Percentiles rank a stretch among this genome's conserved stretches.
Conservation (phyloP, 2,888 invertebrate species). For the Lochmaea crataegi region DNA sequence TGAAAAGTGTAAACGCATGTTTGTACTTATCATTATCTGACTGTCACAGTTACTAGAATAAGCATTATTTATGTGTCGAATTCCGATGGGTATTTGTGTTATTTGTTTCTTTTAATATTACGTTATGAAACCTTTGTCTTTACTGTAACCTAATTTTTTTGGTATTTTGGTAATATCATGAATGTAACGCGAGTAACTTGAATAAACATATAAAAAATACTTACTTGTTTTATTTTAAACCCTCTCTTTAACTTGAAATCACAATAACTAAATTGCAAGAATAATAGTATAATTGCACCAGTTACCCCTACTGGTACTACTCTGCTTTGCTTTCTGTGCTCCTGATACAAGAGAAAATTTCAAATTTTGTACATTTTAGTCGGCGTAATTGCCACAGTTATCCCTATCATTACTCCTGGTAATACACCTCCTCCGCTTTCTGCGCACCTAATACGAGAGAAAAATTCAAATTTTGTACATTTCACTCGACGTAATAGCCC, state of each 20-base stretch:
- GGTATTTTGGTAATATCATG: slow-evolving; percentile 27
- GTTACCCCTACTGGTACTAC: too few species aligned
- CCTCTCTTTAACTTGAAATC: not conserved
- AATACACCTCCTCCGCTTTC: too few species aligned
- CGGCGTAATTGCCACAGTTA: too few species aligned
- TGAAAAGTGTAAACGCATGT: not conserved
- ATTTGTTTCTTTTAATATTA: slow-evolving; percentile 19
- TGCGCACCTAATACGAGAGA: too few species aligned
- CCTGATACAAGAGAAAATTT: too few species aligned
- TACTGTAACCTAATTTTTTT: slow-evolving; percentile 8
- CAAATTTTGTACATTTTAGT: too few species aligned
- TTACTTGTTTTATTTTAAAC: not conserved
- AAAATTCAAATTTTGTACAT: too few species aligned
- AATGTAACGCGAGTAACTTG: slow-evolving; percentile 26
- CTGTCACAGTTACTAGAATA: slow-evolving; percentile 9
- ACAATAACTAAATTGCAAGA: too few species aligned
- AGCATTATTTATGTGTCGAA: not conserved
- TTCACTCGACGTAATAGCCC: too few species aligned
- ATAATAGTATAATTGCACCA: too few species aligned
- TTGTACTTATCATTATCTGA: not conserved
- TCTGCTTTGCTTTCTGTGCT: too few species aligned
- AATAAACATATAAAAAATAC: slow-evolving; percentile 6
- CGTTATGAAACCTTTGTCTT: not conserved
- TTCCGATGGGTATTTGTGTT: slow-evolving; percentile 8
- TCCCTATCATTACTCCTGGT: too few species aligned